These are phyloP conservation scores for Drosophila quasianomalipes DNA, from an alignment of 2,888 invertebrate species.

Conservation along the genomic window DNA sequence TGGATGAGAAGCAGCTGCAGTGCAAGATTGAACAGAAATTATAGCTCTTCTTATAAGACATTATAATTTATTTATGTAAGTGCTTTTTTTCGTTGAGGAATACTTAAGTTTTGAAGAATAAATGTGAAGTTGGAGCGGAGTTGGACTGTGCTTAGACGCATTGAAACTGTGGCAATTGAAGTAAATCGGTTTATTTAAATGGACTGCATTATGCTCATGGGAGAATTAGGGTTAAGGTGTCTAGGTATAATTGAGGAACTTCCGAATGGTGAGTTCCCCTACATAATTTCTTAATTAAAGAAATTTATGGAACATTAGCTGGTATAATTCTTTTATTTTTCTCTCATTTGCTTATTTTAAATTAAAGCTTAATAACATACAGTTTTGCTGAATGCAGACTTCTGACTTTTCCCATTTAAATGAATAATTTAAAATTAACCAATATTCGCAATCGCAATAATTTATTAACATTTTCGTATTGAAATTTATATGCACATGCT, in stretches of 20 bases:
- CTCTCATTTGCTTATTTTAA: background rate
- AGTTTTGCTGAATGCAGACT: too few relatives aligned
- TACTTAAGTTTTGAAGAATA: too few relatives aligned
- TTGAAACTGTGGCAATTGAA: background rate
- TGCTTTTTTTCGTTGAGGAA: too few relatives aligned
- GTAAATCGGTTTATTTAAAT: background rate
- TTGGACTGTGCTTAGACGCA: background rate
- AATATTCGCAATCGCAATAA: background rate
- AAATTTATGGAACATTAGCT: background rate
- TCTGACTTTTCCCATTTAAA: background rate
- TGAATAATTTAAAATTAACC: background rate
- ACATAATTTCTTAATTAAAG: background rate
- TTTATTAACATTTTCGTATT: slow-evolving; percentile 18
- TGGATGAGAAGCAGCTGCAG: background rate
- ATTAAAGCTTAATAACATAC: background rate
- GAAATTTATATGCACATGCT: slow-evolving; percentile 10
- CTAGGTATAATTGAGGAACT: background rate
- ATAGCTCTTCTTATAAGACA: background rate
- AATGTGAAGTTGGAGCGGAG: background rate
- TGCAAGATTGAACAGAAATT: background rate
- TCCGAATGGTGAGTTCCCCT: background rate
- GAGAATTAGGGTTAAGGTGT: background rate
- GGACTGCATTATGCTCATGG: background rate
- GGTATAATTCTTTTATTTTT: background rate
- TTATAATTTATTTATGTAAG: background rate